These are phyloP conservation scores for Eupelmus urozonus DNA, from an alignment of 2,888 invertebrate species.

Conservation along the genomic window DNA sequence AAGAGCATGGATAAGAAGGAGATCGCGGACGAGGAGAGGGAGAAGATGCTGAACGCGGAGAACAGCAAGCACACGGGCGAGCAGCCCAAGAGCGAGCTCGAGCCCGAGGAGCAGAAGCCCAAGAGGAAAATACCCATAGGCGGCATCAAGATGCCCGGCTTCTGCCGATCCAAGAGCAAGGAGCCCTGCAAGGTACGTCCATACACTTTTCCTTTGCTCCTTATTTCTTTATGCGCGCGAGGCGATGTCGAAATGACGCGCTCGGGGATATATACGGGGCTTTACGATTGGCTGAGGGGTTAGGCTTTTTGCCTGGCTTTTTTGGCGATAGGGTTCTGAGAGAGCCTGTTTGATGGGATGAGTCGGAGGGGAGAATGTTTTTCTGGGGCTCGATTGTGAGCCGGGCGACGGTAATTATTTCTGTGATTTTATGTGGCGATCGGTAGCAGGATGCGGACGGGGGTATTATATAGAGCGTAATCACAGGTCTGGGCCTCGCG, in stretches of 20 bases:
- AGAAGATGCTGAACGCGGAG: conserved; percentile 83
- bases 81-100: conserved; percentile 75
- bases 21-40: conserved; percentile 78
- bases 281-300: background rate
- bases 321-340: background rate
- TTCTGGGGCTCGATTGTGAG: too few species aligned
- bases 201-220: background rate
- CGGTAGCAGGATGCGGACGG: background rate
- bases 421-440: background rate
- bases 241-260: background rate
- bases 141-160: conserved; percentile 92
- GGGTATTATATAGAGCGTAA: too few species aligned
- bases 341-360: too few species aligned
- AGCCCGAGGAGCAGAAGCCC: conserved; percentile 78
- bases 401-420: background rate
- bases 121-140: conserved; percentile 91
- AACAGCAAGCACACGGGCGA: conserved; percentile 79
- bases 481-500: too few species aligned
- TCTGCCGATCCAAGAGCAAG: conserved; percentile 88
- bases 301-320: background rate
- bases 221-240: background rate
- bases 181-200: conserved; percentile 83
- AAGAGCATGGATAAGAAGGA: conserved; percentile 75
- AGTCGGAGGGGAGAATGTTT: background rate
- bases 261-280: background rate